A percentile compares a stretch with the other conserved stretches of the same genome.
These are phyloP conservation scores for Adineta ricciae DNA, from an alignment of 2,888 invertebrate species.

Conservation along the genomic window DNA sequence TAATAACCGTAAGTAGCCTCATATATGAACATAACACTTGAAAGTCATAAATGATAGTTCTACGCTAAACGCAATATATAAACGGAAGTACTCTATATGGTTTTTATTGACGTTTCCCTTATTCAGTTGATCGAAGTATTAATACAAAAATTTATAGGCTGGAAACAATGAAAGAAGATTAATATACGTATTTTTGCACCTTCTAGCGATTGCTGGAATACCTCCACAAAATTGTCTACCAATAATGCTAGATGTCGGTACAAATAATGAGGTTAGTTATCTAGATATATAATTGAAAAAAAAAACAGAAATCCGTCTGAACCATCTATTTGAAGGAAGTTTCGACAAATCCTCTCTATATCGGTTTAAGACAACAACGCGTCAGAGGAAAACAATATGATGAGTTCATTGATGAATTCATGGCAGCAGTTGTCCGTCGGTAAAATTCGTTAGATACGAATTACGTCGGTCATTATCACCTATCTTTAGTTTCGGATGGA, in stretches of 20 bases:
- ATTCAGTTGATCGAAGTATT: no score
- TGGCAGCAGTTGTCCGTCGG: conserved; percentile 69
- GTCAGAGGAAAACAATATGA: conserved; percentile 75
- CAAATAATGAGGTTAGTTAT: conserved; percentile 65
- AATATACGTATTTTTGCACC: no score
- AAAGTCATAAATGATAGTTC: no score
- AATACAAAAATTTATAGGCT: no score
- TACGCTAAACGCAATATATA: no score
- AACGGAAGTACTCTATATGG: no score
- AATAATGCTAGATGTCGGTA: conserved; percentile 83
- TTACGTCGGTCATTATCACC: neutral
- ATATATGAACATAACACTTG: no score
- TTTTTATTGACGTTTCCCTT: no score
- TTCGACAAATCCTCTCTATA: conserved; percentile 83
- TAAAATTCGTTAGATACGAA: conserved; percentile 35
- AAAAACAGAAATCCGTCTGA: no score
- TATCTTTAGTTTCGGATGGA: conserved; percentile 51
- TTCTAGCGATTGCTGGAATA: conserved; percentile 75
- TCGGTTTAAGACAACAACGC: conserved; percentile 76
- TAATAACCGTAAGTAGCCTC: no score
- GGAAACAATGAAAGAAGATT: no score
- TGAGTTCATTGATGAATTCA: conserved; percentile 89
- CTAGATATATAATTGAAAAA: neutral
- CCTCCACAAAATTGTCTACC: conserved; percentile 89
- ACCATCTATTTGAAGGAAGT: conserved; percentile 55